phyloP scores from a whole-genome alignment of 2,797 vertebrate genomes.

The Sebastes goodei region DNA sequence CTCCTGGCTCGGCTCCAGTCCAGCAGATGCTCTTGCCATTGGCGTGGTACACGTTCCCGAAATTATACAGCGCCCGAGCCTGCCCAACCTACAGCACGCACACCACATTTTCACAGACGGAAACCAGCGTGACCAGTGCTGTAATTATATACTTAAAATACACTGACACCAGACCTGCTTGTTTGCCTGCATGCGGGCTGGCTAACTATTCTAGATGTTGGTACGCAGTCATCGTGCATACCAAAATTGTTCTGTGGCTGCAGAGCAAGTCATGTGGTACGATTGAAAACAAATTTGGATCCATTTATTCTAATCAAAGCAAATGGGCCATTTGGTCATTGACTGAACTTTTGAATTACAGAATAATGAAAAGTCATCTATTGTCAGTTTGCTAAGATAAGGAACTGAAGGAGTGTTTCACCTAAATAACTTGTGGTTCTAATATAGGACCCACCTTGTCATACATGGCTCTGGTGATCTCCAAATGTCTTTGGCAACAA shows the following conservation, averaged over 20 bases:
- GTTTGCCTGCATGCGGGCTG: constrained; percentile 36
- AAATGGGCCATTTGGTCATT: background rate
- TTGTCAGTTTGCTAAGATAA: background rate
- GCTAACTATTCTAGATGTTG: constrained; percentile 62
- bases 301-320: constrained; percentile 23
- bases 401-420: background rate
- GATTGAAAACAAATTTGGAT: constrained; percentile 28
- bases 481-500: constrained; percentile 95
- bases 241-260: constrained; percentile 23
- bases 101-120: constrained; percentile 65
- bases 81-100: constrained; percentile 89
- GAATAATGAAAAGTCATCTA: background rate
- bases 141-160: constrained; percentile 81
- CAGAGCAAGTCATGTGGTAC: constrained; percentile 18
- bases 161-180: constrained; percentile 55
- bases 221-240: constrained; percentile 12
- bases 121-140: constrained; percentile 65
- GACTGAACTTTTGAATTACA: background rate
- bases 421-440: background rate
- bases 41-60: constrained; percentile 96
- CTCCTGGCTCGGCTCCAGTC: constrained; percentile 89
- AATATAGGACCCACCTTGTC: constrained; percentile 87
- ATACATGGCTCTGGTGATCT: constrained; percentile 91
- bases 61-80: constrained; percentile 96
- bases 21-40: constrained; percentile 94